Evolutionary conservation across 2,888 invertebrate species (phyloP).

Genomic region (Eupithecia vulgata): DNA sequence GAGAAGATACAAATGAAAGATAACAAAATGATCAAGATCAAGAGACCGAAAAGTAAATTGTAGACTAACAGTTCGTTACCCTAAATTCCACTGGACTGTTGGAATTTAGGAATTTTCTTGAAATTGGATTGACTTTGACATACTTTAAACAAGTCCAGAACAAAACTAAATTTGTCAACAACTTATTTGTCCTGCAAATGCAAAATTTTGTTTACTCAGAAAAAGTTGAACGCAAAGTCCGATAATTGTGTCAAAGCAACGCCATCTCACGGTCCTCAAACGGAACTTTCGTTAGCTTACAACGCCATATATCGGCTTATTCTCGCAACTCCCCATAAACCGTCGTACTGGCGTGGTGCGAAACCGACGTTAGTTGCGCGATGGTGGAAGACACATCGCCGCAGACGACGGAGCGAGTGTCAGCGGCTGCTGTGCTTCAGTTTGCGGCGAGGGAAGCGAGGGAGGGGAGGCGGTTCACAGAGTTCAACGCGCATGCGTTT

Average conservation of each 20-base stretch:
- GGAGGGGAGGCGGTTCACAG: slow-evolving; percentile 71
- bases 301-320: slow-evolving; percentile 24
- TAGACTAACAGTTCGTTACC: no score
- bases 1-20: slow-evolving; percentile 8
- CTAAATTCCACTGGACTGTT: no score
- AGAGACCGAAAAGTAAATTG: slow-evolving; percentile 22
- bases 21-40: slow-evolving; percentile 16
- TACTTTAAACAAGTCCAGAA: background rate
- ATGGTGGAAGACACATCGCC: slow-evolving; percentile 75
- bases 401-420: slow-evolving; percentile 62
- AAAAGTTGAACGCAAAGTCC: background rate
- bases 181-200: background rate
- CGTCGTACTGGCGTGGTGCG: slow-evolving; percentile 43
- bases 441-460: slow-evolving; percentile 76
- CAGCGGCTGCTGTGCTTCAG: slow-evolving; percentile 76
- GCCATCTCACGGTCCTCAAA: background rate
- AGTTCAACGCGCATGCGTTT: slow-evolving; percentile 77
- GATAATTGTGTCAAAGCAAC: background rate
- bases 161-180: background rate
- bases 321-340: background rate
- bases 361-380: slow-evolving; percentile 31
- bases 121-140: background rate
- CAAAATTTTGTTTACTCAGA: slow-evolving; percentile 40
- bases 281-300: background rate
- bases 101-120: no score